These are phyloP conservation scores for Lasioglossum calceatum DNA, from an alignment of 2,888 invertebrate species.

Conservation along the genomic window DNA sequence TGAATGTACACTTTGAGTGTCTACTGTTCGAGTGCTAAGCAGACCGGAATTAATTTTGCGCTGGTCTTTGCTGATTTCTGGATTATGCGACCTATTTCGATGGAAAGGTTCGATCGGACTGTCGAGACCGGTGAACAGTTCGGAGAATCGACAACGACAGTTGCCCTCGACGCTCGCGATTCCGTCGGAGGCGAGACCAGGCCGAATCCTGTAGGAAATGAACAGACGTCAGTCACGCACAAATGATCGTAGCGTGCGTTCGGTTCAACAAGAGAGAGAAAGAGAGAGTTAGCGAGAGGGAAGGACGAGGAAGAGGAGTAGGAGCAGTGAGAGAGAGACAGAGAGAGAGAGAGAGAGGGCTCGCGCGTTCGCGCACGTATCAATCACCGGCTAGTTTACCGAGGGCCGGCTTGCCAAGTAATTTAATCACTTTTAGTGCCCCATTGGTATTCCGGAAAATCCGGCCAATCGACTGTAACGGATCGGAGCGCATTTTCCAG, in stretches of 20 bases:
- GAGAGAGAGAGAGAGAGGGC: conserved; percentile 29
- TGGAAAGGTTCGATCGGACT: not conserved
- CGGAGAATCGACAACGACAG: conserved; percentile 20
- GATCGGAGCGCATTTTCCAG: conserved; percentile 45
- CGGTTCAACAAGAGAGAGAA: conserved; percentile 32
- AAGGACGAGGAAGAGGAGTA: not conserved
- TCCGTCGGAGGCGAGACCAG: conserved; percentile 36
- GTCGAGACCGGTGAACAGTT: not conserved
- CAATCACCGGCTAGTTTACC: conserved; percentile 71
- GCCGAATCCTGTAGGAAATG: conserved; percentile 66
- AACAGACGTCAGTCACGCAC: conserved; percentile 71
- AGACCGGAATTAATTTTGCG: not conserved
- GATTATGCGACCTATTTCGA: not conserved
- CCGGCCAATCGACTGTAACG: conserved; percentile 61
- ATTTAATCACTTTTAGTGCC: conserved; percentile 74
- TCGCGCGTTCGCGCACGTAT: conserved; percentile 63
- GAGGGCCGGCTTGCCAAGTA: conserved; percentile 69
- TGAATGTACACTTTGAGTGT: not conserved
- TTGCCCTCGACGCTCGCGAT: conserved; percentile 32
- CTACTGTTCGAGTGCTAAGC: not conserved
- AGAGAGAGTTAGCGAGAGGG: conserved; percentile 26
- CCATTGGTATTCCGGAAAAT: conserved; percentile 70
- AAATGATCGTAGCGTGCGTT: conserved; percentile 67
- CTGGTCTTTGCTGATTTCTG: not conserved
- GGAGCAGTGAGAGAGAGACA: not conserved